Percentiles rank a stretch among this genome's conserved stretches.
phyloP scores from a whole-genome alignment of 2,113 vertebrate species.

The Synchiropus splendidus region DNA sequence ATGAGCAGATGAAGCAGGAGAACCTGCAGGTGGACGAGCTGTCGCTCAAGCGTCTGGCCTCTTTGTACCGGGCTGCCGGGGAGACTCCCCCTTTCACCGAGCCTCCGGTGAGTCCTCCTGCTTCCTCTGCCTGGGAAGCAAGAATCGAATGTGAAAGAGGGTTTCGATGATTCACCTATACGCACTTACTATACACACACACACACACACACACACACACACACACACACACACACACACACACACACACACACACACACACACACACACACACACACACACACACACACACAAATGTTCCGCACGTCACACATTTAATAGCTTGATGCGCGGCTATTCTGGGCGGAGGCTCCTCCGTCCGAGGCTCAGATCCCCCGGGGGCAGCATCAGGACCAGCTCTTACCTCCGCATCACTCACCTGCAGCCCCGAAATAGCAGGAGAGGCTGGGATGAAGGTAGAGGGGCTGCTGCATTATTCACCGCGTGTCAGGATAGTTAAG shows the following conservation, averaged over 20 bases:
- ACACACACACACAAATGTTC: neutral
- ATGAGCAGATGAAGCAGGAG: constrained; percentile 66
- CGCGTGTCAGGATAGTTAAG: constrained; percentile 41
- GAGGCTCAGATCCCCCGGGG: no score
- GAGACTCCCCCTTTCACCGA: constrained; percentile 79
- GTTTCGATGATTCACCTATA: no score
- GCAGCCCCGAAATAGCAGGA: no score
- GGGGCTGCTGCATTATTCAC: constrained; percentile 60
- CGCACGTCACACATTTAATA: no score
- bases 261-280: constrained; percentile 6
- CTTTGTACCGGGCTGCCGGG: constrained; percentile 70
- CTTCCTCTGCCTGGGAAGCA: neutral
- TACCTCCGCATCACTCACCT: constrained; percentile 53
- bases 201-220: constrained; percentile 2
- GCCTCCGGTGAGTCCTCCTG: constrained; percentile 77
- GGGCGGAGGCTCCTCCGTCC: no score
- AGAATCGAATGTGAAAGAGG: neutral
- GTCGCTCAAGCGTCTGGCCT: constrained; percentile 78
- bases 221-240: constrained; percentile 12
- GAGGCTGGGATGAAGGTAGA: constrained; percentile 39
- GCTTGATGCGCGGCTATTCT: constrained; percentile 21
- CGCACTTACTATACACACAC: constrained; percentile 31
- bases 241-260: constrained; percentile 5
- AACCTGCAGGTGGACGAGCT: constrained; percentile 64
- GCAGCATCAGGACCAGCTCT: constrained; percentile 35